These are phyloP conservation scores for Scomberomorus guttatus DNA, from an alignment of 2,797 vertebrate species.

Conservation along the genomic window DNA sequence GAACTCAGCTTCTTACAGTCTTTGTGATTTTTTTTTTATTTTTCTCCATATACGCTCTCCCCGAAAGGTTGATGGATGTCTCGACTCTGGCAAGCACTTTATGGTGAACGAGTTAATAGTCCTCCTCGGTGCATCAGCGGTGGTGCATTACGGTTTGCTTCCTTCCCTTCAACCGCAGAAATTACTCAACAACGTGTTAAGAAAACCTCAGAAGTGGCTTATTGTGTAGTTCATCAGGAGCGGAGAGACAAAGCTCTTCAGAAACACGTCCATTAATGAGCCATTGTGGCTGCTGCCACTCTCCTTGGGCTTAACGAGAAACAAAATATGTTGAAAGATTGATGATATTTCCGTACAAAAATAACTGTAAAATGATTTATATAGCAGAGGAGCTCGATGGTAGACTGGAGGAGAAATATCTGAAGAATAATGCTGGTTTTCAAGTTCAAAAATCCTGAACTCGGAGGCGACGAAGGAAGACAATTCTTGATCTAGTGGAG, in stretches of 20 bases:
- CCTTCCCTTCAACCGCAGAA: constrained; percentile 36
- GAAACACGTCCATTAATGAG: constrained; percentile 33
- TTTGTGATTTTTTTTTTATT: constrained; percentile 7
- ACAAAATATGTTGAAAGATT: constrained; percentile 37
- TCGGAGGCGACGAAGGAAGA: no score
- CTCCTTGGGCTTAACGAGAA: constrained; percentile 8
- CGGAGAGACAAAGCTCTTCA: constrained; percentile 2
- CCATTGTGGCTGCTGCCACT: constrained; percentile 25
- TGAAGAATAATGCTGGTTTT: neutral
- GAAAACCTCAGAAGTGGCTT: constrained; percentile 35
- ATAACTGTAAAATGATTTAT: constrained; percentile 20
- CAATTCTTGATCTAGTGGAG: no score
- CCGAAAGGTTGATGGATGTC: constrained; percentile 47
- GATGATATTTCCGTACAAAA: constrained; percentile 24
- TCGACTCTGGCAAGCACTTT: constrained; percentile 44
- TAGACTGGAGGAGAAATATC: neutral
- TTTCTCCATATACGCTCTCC: neutral
- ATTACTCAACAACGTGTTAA: constrained; percentile 54
- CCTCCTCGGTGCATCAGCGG: constrained; percentile 22
- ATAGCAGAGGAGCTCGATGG: neutral
- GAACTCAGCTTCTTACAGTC: neutral
- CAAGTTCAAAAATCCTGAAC: no score
- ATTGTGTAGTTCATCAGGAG: neutral
- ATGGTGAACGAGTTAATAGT: constrained; percentile 58
- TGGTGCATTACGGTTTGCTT: constrained; percentile 14